Conservation (phyloP, 2,797 vertebrate species). For the Enteromius treurensis region DNA sequence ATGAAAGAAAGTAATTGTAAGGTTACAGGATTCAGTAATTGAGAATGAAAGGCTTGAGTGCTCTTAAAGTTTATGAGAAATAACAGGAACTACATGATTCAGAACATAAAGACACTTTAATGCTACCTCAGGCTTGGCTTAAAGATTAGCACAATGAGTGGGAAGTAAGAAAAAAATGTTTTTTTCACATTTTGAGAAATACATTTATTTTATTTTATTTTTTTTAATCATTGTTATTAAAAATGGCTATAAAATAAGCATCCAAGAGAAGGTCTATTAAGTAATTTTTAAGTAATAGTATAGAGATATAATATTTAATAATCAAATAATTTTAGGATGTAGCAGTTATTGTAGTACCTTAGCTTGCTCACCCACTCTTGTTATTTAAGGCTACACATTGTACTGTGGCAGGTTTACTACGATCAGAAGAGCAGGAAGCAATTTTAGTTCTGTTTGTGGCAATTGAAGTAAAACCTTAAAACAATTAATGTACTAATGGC, state of each 20-base stretch:
- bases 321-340: background rate
- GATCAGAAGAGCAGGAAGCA: slow-evolving; percentile 2
- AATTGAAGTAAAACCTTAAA: slow-evolving; percentile 1
- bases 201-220: too few species aligned
- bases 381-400: background rate
- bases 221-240: background rate
- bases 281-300: slow-evolving; percentile 6
- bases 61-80: background rate
- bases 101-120: background rate
- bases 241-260: background rate
- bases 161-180: background rate
- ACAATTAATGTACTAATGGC: slow-evolving; percentile 3
- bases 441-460: background rate
- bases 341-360: background rate
- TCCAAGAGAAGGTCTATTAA: background rate
- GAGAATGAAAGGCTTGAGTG: slow-evolving; percentile 3
- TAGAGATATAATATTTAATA: background rate
- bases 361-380: background rate
- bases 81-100: background rate
- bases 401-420: background rate
- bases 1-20: background rate
- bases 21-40: slow-evolving; percentile 22
- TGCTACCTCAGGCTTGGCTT: background rate
- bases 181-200: background rate
- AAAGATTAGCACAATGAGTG: background rate